Evolutionary conservation across 2,113 vertebrate genomes (phyloP).

Genomic region (Petromus typicus): DNA sequence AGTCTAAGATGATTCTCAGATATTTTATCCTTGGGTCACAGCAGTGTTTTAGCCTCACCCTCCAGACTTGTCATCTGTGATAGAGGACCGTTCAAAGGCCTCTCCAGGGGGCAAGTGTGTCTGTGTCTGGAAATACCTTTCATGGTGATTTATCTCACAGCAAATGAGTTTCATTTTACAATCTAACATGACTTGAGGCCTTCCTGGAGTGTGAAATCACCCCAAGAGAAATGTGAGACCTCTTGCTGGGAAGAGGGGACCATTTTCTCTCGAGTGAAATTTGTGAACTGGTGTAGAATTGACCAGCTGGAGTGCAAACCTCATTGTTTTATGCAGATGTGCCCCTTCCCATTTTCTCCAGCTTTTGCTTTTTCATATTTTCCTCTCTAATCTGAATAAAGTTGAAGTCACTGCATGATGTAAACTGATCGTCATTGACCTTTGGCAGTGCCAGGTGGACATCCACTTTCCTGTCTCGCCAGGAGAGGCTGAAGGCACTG

Average conservation of each 20-base stretch:
- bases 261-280: conserved; percentile 36
- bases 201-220: not conserved
- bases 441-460: not conserved
- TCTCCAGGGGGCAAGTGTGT: conserved; percentile 32
- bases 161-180: conserved; percentile 55
- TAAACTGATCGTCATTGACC: not conserved
- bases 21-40: conserved; percentile 3
- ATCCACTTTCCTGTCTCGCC: not conserved
- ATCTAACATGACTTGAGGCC: conserved; percentile 36
- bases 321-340: not conserved
- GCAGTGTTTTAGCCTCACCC: conserved; percentile 33
- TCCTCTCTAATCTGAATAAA: not conserved
- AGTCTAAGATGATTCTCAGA: conserved; percentile 1
- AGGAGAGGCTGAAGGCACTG: not conserved
- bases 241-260: not conserved
- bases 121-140: conserved; percentile 63
- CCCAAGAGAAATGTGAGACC: not conserved
- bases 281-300: not conserved
- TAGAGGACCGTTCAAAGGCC: conserved; percentile 44
- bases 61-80: not conserved
- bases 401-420: not conserved
- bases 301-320: not conserved
- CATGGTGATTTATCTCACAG: conserved; percentile 61
- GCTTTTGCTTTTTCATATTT: not conserved
- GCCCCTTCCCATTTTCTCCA: not conserved